Base-by-base conservation (phyloP, 92 coral and sea anemone genomes). In the Palythoa heliodiscus region DNA sequence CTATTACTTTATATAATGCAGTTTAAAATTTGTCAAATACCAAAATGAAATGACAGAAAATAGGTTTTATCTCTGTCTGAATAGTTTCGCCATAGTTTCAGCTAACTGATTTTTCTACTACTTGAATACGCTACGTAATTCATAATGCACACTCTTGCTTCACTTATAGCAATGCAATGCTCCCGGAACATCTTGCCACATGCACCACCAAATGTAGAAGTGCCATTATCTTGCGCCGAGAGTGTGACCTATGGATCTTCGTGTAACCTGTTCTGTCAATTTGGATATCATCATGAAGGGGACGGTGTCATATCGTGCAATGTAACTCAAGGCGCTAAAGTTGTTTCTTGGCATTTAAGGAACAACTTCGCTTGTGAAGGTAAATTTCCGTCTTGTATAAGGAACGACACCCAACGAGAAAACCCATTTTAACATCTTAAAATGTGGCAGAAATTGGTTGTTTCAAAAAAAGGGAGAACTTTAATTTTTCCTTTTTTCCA, bases 311-410 rank as follows among this genome's bases (percentile, higher is more conserved):
- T 85, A 20, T 72, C 70, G 7, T 89, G 92, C 76, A 73, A 22
- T 23, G 70, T 66, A 15, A 68, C 55, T 47, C 38, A 67, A 15
- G 76, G 20, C 2, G 75, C n/a, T 38, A 85, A 52, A 11, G 73
- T 11, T 50, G 92, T 89, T 11, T 38, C 53, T 12, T 89, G 92
- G 92, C 22, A 37, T 29, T 20, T 80, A 16, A 86, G 83, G 12
- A 24, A 19, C 58, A 24, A 23, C 48, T 89, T 89, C 74, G 63
- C 86, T 4, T 89, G 92, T 55, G 50, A 89, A 89, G 87, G 92
- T 89, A 72, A 29, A 7, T 55, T n/a, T 43, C 12, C 52, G 53
- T 64, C 11, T 55, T 60, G 19, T 15, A 13, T 37, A 6, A 24
- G 38, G 5, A 19, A 67, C 5, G 20, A 12, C 66, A 43, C 50